These are phyloP conservation scores for Lampris incognitus DNA, from an alignment of 2,113 vertebrate genomes.

Conservation along the genomic window DNA sequence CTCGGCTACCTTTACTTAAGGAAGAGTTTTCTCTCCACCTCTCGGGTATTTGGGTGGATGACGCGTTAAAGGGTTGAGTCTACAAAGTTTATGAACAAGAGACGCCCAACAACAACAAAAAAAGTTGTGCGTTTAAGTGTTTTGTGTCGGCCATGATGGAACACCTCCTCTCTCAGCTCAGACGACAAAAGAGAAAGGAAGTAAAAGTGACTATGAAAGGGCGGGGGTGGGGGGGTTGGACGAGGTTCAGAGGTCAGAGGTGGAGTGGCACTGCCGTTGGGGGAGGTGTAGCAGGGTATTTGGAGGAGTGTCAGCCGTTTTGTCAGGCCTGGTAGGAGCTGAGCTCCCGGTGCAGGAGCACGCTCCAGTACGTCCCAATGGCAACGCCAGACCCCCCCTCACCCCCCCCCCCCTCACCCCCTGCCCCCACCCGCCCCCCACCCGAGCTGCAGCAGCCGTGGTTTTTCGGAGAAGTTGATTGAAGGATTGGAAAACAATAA, in stretches of 20 bases:
- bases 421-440: slow-evolving; percentile 23
- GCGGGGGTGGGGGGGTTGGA: slow-evolving; percentile 70
- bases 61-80: neutral
- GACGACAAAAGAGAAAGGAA: slow-evolving; percentile 75
- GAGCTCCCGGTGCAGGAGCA: slow-evolving; percentile 71
- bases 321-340: slow-evolving; percentile 78
- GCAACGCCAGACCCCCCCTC: slow-evolving; percentile 18
- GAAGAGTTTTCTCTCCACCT: too few relatives aligned
- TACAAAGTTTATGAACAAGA: neutral
- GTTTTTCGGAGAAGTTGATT: slow-evolving; percentile 71
- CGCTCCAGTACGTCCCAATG: slow-evolving; percentile 80
- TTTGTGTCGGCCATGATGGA: slow-evolving; percentile 63
- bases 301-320: slow-evolving; percentile 78
- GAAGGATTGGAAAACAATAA: slow-evolving; percentile 39
- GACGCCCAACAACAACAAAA: slow-evolving; percentile 17
- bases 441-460: slow-evolving; percentile 61
- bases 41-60: neutral
- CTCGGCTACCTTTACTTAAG: too few relatives aligned
- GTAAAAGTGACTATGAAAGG: slow-evolving; percentile 79
- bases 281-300: slow-evolving; percentile 68
- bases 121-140: slow-evolving; percentile 40
- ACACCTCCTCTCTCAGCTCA: slow-evolving; percentile 63
- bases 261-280: slow-evolving; percentile 75
- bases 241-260: slow-evolving; percentile 73
- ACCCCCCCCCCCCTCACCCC: too few relatives aligned